These are phyloP conservation scores for Rambutsinella grinnellia DNA, from an alignment of 2,888 invertebrate species.

Conservation along the genomic window DNA sequence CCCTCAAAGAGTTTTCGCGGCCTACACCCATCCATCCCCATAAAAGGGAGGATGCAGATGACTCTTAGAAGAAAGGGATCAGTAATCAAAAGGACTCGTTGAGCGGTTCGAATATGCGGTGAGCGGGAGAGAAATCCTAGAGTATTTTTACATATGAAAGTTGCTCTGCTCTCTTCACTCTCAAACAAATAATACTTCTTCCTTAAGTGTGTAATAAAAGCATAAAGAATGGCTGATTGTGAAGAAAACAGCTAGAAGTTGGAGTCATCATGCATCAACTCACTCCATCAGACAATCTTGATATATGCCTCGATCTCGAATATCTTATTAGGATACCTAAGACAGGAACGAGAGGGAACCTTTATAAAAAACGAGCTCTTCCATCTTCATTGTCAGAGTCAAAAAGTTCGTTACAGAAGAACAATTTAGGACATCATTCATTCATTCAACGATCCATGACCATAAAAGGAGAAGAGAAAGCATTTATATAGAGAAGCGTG, in stretches of 20 bases:
- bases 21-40: background rate
- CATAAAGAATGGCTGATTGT: background rate
- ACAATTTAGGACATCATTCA: slow-evolving; percentile 57
- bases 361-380: slow-evolving; percentile 45
- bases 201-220: background rate
- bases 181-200: background rate
- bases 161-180: no score
- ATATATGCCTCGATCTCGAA: slow-evolving; percentile 18
- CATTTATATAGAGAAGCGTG: background rate
- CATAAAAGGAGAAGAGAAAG: slow-evolving; percentile 45
- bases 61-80: background rate
- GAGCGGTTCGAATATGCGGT: no score
- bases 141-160: no score
- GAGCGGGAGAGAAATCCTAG: no score
- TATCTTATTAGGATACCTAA: background rate
- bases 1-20: background rate
- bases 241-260: background rate
- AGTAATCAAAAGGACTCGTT: background rate
- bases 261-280: slow-evolving; percentile 56
- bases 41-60: background rate
- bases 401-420: slow-evolving; percentile 58
- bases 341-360: no score
- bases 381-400: slow-evolving; percentile 58
- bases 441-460: slow-evolving; percentile 59
- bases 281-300: slow-evolving; percentile 41